Evolutionary conservation across 1,140 invertebrate genomes (phyloP).

Genomic region (Trinorchestia longiramus): DNA sequence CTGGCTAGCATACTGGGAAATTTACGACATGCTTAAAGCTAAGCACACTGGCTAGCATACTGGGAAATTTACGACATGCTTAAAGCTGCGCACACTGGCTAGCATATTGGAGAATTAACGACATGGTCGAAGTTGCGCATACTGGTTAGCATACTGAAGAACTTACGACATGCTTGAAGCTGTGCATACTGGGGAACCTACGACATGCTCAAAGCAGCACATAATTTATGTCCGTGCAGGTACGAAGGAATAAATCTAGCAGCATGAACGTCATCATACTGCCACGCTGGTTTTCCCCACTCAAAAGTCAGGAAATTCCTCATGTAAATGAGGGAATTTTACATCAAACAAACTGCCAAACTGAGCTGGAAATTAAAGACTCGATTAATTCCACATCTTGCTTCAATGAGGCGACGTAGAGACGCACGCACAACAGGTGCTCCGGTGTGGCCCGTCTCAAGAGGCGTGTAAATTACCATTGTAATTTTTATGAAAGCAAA

Average conservation of each 20-base stretch:
- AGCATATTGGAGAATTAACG: not conserved
- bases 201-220: not conserved
- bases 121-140: not conserved
- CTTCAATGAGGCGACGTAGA: not conserved
- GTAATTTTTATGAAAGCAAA: conserved; percentile 51
- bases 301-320: not conserved
- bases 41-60: not conserved
- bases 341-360: not conserved
- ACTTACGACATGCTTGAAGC: not conserved
- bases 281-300: not conserved
- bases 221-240: not conserved
- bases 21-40: not conserved
- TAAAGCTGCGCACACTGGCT: not conserved
- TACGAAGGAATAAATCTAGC: not conserved
- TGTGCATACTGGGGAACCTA: not conserved
- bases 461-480: conserved; percentile 36
- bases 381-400: not conserved
- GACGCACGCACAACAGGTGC: not conserved
- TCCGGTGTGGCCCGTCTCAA: not conserved
- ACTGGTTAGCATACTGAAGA: not conserved
- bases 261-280: not conserved
- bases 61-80: not conserved
- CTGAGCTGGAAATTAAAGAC: not conserved
- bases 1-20: not conserved
- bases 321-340: conserved; percentile 4